Conservation (phyloP, 2,797 vertebrate species). For the Melanotaenia parkinsoni region DNA sequence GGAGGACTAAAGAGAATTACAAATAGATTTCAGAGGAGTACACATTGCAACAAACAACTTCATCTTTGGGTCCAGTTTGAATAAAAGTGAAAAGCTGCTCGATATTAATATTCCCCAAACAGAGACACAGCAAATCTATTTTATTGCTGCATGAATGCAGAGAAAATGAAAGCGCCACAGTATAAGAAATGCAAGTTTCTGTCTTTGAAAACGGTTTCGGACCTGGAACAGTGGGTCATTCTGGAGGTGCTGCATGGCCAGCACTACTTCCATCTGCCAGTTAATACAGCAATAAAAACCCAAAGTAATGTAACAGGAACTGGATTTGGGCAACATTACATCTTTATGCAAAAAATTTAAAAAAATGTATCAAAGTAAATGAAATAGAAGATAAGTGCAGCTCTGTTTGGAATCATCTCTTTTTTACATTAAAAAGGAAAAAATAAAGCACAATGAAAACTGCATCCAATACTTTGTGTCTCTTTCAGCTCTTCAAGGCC, state of each 20-base stretch:
- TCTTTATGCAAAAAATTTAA: constrained; percentile 8
- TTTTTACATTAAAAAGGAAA: no score
- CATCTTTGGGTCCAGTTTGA: constrained; percentile 81
- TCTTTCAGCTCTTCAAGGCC: constrained; percentile 23
- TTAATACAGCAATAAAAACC: constrained; percentile 13
- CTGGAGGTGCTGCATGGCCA: constrained; percentile 5
- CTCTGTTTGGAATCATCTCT: constrained; percentile 14
- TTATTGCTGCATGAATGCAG: constrained; percentile 45
- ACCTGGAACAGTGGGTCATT: constrained; percentile 25
- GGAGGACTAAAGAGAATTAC: constrained; percentile 55
- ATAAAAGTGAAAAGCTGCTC: constrained; percentile 86
- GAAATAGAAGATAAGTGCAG: constrained; percentile 1
- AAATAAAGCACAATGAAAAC: constrained; percentile 18
- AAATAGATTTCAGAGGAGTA: constrained; percentile 67
- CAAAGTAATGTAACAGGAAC: constrained; percentile 11
- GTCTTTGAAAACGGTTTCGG: constrained; percentile 4
- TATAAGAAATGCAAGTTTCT: constrained; percentile 16
- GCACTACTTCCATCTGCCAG: constrained; percentile 13
- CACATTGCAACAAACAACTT: constrained; percentile 85
- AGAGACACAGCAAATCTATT: constrained; percentile 60
- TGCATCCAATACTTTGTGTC: constrained; percentile 17
- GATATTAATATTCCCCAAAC: constrained; percentile 89
- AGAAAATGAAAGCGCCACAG: constrained; percentile 24
- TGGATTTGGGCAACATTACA: constrained; percentile 17
- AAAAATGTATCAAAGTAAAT: constrained; percentile 11